Evolutionary conservation across 2,797 vertebrate genomes (phyloP).

Genomic region (Karalla daura): DNA sequence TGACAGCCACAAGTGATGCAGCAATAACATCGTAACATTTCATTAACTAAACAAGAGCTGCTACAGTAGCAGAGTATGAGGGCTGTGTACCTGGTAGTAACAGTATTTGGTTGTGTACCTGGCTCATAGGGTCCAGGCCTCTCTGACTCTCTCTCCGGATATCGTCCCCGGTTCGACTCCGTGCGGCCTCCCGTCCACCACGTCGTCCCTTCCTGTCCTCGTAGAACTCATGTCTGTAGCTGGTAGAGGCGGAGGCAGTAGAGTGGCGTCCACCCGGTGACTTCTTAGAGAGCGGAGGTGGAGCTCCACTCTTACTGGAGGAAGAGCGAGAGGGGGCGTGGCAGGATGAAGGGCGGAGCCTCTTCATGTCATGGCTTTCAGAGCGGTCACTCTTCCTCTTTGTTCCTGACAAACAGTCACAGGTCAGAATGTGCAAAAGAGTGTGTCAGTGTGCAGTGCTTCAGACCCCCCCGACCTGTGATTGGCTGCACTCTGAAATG

Average conservation of each 20-base stretch:
- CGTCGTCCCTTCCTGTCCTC: constrained; percentile 89
- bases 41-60: neutral
- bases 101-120: constrained; percentile 42
- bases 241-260: constrained; percentile 28
- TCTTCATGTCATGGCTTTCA: constrained; percentile 88
- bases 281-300: no score
- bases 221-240: constrained; percentile 92
- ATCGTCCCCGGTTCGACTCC: constrained; percentile 45
- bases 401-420: constrained; percentile 80
- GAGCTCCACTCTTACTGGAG: constrained; percentile 82
- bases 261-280: constrained; percentile 84
- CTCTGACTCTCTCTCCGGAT: constrained; percentile 48
- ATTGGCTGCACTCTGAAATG: no score
- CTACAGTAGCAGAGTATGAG: neutral
- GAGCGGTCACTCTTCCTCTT: constrained; percentile 94
- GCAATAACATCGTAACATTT: no score
- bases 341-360: constrained; percentile 86
- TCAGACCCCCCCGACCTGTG: no score
- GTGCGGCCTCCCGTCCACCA: constrained; percentile 82
- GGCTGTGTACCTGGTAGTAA: neutral
- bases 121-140: constrained; percentile 49
- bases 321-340: constrained; percentile 85
- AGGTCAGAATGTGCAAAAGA: neutral
- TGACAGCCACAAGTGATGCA: no score
- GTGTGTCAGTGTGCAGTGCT: no score